Base-by-base conservation (phyloP, 1,140 invertebrate species). In the Mya arenaria region DNA sequence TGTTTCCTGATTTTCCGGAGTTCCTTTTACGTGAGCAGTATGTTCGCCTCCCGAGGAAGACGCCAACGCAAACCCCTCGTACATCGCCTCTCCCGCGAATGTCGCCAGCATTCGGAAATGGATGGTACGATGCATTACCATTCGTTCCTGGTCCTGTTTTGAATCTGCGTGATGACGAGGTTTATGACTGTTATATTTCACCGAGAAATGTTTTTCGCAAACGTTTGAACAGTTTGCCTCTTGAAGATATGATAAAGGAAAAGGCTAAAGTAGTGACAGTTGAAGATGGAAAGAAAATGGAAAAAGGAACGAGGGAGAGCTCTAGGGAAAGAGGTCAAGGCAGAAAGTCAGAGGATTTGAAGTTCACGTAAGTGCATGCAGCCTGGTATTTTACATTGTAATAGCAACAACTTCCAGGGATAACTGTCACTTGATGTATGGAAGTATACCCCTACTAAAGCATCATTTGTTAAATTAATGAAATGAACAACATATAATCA, bases 1-100 rank as follows among this genome's bases (percentile, higher is more conserved):
- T 75, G 13, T 75, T 75, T 75, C 73, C 73, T 0, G 73, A 75
- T 60, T 75, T 75, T 32, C 73, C 73, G 25, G 73, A 75, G 32
- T 75, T 75, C 25, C 17, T 75, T 28, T 60, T 75, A 13, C 36
- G 73, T 8, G 73, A 75, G n/a, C 73, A 52, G 8, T 52, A 52
- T 23, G 19, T 23, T 10, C 48, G 2, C 25, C 48, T 52, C 17
- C 48, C 48, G 48, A 17, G 48, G 48, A 17, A 23, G 19, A 52
- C 48, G 17, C 48, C 48, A 17, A 52, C 2, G 19, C 73, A 56
- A 3, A 75, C 73, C 23, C 73, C 73, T 15, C 58, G 73, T 30
- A 62, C 58, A 39, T 75, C 73, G 8, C 73, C 73, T 32, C 15
- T 75, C 8, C 73, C 73, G 25, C 58, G 73, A 41, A 63, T 52